phyloP scores from a whole-genome alignment of 2,797 vertebrate genomes.

The Mormyrops boulengeri region DNA sequence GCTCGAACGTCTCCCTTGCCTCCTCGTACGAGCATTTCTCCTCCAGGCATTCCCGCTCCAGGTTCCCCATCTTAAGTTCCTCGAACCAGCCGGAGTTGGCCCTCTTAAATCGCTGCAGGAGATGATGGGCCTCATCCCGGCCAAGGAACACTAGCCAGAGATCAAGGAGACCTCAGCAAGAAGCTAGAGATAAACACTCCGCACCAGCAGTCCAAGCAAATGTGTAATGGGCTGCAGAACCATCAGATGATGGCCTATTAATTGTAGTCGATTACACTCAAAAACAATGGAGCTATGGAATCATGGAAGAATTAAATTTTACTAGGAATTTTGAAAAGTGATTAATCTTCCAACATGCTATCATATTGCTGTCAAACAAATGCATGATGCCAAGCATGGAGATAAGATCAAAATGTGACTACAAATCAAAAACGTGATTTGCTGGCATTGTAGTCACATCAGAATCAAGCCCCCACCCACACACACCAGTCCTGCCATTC shows the following conservation, averaged over 20 bases:
- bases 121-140: conserved; percentile 51
- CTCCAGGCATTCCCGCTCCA: conserved; percentile 84
- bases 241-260: not conserved
- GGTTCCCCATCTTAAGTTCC: conserved; percentile 72
- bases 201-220: not conserved
- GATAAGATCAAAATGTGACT: not conserved
- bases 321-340: not conserved
- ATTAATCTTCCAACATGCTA: not conserved
- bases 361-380: not conserved
- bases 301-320: not conserved
- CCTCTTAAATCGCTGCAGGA: conserved; percentile 61
- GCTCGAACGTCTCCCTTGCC: conserved; percentile 78
- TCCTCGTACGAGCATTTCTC: conserved; percentile 84
- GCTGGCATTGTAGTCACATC: not conserved
- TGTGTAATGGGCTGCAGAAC: not conserved
- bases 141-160: conserved; percentile 68
- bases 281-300: not conserved
- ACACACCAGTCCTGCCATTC: not conserved
- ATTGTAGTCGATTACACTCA: not conserved
- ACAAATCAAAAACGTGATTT: not conserved
- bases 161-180: not conserved
- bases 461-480: not conserved
- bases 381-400: not conserved
- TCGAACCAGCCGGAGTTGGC: conserved; percentile 74
- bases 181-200: not conserved